phyloP scores from a whole-genome alignment of 2,888 invertebrate species.

The Meghimatium bilineatum region DNA sequence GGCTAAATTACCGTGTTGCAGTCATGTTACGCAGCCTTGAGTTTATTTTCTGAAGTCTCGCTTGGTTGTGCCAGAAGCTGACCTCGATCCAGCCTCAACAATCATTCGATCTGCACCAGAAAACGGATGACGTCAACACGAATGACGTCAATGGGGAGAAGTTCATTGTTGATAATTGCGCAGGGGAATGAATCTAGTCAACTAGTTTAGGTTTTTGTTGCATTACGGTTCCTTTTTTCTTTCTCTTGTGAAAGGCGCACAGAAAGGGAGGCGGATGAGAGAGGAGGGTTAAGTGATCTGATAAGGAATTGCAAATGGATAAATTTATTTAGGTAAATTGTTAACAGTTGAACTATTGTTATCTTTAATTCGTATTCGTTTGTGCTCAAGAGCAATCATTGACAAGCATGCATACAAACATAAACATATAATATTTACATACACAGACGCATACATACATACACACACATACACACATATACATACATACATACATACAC shows the following conservation, averaged over 20 bases:
- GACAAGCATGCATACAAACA: not conserved
- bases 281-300: not conserved
- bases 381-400: not conserved
- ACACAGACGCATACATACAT: constrained; percentile 17
- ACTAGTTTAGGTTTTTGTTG: constrained; percentile 18
- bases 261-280: not conserved
- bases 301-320: not conserved
- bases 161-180: constrained; percentile 36
- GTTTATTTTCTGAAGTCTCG: not conserved
- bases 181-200: constrained; percentile 38
- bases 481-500: too few relatives aligned
- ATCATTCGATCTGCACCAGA: constrained; percentile 43
- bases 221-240: constrained; percentile 6
- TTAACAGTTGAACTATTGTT: not conserved
- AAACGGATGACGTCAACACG: constrained; percentile 36
- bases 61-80: constrained; percentile 5
- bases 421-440: constrained; percentile 19
- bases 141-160: constrained; percentile 42
- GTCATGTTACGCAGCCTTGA: not conserved
- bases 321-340: not conserved
- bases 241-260: not conserved
- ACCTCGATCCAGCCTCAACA: constrained; percentile 31
- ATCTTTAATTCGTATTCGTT: not conserved
- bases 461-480: constrained; percentile 7
- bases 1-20: not conserved